phyloP scores from a whole-genome alignment of 2,888 invertebrate species.

The Phania funesta region DNA sequence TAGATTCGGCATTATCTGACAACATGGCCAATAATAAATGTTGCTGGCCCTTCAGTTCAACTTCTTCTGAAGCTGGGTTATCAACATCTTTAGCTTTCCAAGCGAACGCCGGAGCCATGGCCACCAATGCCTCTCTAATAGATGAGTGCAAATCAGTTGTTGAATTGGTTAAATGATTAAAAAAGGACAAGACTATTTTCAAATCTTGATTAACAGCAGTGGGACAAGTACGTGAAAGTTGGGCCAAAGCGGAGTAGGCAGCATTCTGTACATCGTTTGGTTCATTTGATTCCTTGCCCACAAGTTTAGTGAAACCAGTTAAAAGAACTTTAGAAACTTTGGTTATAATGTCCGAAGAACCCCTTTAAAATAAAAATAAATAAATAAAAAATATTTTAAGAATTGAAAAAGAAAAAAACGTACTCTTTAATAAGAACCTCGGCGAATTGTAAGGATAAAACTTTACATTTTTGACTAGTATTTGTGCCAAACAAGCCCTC shows the following conservation, averaged over 20 bases:
- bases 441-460: constrained; percentile 90
- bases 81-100: constrained; percentile 73
- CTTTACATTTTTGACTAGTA: constrained; percentile 91
- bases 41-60: constrained; percentile 78
- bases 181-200: constrained; percentile 78
- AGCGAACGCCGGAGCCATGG: constrained; percentile 85
- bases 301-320: constrained; percentile 78
- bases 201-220: constrained; percentile 86
- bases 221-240: constrained; percentile 82
- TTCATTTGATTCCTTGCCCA: constrained; percentile 77
- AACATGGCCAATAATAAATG: constrained; percentile 84
- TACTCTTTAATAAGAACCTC: constrained; percentile 90
- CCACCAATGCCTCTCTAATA: constrained; percentile 85
- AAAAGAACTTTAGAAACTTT: constrained; percentile 79
- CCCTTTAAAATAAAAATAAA: constrained; percentile 69
- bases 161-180: constrained; percentile 77
- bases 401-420: constrained; percentile 76
- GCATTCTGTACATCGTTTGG: constrained; percentile 81
- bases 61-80: constrained; percentile 74
- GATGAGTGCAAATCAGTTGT: constrained; percentile 83
- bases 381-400: neutral
- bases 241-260: constrained; percentile 79
- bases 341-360: constrained; percentile 77
- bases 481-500: constrained; percentile 92
- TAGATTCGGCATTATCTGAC: constrained; percentile 87